Evolutionary conservation across 2,888 invertebrate species (phyloP), one percentile per base, ranked within the genome.

Genomic region (Hydropsyche betteni): DNA sequence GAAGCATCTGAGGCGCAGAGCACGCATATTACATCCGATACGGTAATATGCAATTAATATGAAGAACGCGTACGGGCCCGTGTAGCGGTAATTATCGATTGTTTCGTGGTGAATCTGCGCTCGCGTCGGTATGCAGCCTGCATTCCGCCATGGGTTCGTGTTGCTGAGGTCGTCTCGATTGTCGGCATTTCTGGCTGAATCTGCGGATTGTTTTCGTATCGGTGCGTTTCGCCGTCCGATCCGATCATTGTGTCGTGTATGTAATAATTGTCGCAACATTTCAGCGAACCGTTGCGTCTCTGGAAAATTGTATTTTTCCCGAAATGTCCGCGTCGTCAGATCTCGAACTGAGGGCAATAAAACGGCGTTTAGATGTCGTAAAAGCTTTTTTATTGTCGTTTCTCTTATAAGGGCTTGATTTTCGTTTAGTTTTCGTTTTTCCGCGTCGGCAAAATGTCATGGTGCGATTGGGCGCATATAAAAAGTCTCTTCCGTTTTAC

Each of bases 51-150:
- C 44, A 44, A 44, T 44, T 44, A 44, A 44, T 44, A 44, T 44
- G 44, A 44, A 44, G 44, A 44, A 44, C 2, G 44, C 44, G 44
- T 44, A 44, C 44, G 7, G 44, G 24, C 10, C 44, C 44, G 44
- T 44, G 44, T 44, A 55, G 16, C 55, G 16, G 14, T 44, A 69
- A 69, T 69, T 69, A 69, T 33, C 16, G 44, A 44, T 50, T 69
- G 69, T 69, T 69, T 50, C 38, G 44, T 69, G 14, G 10, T 69
- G 51, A 69, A 69, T 69, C 69, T 69, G 64, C 12, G 14, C 58
- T 58, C n/a, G 69, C 50, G 38, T 50, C 1, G 69, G 69, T 14
- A 69, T 69, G 68, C 68, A 38, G 12, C 12, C 33, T 38, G 69
- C 69, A 69, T 69, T 69, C 69, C 69, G 14, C 69, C 16, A 16